A percentile compares a stretch with the other conserved stretches of the same genome.
phyloP scores from a whole-genome alignment of 92 coral and sea anemone genomes.

The Scolanthus callimorphus region DNA sequence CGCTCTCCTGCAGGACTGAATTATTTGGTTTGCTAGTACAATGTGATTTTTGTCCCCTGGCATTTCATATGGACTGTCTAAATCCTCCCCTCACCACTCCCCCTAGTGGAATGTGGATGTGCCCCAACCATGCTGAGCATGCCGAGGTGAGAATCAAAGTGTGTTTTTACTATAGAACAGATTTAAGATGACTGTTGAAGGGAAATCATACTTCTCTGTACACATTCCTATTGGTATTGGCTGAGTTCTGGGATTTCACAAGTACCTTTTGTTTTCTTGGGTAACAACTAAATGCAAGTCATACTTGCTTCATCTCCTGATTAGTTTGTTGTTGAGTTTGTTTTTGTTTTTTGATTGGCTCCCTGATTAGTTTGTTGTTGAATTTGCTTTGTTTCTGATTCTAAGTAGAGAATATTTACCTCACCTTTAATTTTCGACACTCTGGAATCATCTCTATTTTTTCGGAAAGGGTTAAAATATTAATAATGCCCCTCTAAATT shows the following conservation, averaged over 20 bases:
- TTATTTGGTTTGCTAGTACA: conserved; percentile 77
- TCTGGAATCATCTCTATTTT: too few relatives aligned
- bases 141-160: conserved; percentile 69
- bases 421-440: too few relatives aligned
- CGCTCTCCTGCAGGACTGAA: conserved; percentile 57
- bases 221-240: not conserved
- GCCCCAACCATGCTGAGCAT: conserved; percentile 99
- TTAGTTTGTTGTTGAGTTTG: conserved; percentile 1
- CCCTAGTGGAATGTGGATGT: conserved; percentile 99
- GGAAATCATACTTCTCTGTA: not conserved
- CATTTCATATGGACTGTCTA: conserved; percentile 91
- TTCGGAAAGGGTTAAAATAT: too few relatives aligned
- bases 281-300: not conserved
- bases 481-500: too few relatives aligned
- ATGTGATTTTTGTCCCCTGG: conserved; percentile 97
- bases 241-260: not conserved
- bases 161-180: too few relatives aligned
- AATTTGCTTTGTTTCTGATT: too few relatives aligned
- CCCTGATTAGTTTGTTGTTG: too few relatives aligned
- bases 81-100: conserved; percentile 93
- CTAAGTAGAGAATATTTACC: too few relatives aligned
- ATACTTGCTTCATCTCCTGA: not conserved
- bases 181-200: too few relatives aligned
- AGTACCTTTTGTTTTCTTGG: not conserved
- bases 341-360: too few relatives aligned